These are phyloP conservation scores for Zele albiditarsus DNA, from an alignment of 2,888 invertebrate species.

Conservation along the genomic window DNA sequence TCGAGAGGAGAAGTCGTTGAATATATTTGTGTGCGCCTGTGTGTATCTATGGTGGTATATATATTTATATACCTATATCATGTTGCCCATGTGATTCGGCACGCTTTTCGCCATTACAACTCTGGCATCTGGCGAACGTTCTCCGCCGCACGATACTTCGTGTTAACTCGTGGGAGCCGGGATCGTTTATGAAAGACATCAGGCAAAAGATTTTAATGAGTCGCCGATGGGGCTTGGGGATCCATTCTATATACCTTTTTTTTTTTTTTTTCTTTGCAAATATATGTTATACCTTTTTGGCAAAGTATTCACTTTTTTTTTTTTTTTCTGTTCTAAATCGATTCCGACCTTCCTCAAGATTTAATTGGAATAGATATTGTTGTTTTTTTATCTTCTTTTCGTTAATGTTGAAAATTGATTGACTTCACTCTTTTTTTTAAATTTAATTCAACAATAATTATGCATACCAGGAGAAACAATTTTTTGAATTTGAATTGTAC, in stretches of 20 bases:
- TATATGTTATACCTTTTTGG: background rate
- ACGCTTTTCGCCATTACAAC: constrained; percentile 36
- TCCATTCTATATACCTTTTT: background rate
- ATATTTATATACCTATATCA: background rate
- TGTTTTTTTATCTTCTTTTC: background rate
- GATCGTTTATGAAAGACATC: constrained; percentile 34
- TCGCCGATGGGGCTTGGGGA: constrained; percentile 28
- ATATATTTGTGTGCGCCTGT: background rate
- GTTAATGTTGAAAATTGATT: background rate
- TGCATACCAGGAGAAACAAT: no score
- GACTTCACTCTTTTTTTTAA: no score
- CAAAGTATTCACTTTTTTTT: constrained; percentile 5
- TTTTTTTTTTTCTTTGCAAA: no score
- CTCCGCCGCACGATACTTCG: constrained; percentile 20
- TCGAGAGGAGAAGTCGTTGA: constrained; percentile 4
- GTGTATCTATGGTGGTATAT: background rate
- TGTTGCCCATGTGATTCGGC: constrained; percentile 31
- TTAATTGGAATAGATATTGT: background rate
- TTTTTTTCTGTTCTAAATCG: constrained; percentile 37
- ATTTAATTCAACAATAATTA: background rate
- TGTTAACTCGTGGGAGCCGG: constrained; percentile 38
- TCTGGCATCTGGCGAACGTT: constrained; percentile 41
- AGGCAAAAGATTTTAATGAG: constrained; percentile 35
- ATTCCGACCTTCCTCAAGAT: constrained; percentile 48
- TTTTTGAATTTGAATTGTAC: no score